These are phyloP conservation scores for Eurosta solidaginis DNA, from an alignment of 1,140 invertebrate species.

Conservation along the genomic window DNA sequence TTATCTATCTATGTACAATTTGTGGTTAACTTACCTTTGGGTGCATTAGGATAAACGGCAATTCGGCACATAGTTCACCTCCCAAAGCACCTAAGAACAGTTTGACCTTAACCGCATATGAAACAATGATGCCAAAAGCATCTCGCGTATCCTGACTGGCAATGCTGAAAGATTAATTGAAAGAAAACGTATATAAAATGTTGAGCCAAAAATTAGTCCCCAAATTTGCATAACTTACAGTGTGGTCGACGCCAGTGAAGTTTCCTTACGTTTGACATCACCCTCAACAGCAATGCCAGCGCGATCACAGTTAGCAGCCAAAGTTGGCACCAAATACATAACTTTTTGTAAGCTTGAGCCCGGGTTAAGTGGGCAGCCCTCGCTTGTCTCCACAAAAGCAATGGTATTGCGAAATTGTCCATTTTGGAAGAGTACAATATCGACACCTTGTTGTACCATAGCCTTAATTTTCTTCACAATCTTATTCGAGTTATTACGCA, in stretches of 20 bases:
- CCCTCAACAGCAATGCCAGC: slow-evolving; percentile 95
- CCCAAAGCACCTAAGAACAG: slow-evolving; percentile 91
- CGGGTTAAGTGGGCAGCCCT: slow-evolving; percentile 89
- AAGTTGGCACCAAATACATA: slow-evolving; percentile 80
- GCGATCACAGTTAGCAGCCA: slow-evolving; percentile 83
- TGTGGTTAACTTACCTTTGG: slow-evolving; percentile 70
- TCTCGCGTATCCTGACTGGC: slow-evolving; percentile 81
- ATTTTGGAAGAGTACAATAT: slow-evolving; percentile 97
- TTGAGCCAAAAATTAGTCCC: not conserved
- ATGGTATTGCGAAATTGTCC: slow-evolving; percentile 97
- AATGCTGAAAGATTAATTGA: slow-evolving; percentile 63
- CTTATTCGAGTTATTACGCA: slow-evolving; percentile 98
- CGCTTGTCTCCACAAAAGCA: slow-evolving; percentile 88
- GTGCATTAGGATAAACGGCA: slow-evolving; percentile 97
- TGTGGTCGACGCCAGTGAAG: slow-evolving; percentile 94
- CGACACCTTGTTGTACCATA: slow-evolving; percentile 91
- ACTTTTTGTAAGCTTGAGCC: slow-evolving; percentile 92
- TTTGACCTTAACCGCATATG: slow-evolving; percentile 93
- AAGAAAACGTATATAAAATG: slow-evolving; percentile 1
- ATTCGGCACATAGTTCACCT: slow-evolving; percentile 91
- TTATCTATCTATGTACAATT: no score
- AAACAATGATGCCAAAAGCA: slow-evolving; percentile 87
- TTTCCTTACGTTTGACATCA: slow-evolving; percentile 80
- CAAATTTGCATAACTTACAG: slow-evolving; percentile 68
- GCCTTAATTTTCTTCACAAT: slow-evolving; percentile 97